A percentile compares a stretch with the other conserved stretches of the same genome.
These are phyloP conservation scores for Orientallactaga sibirica DNA, from an alignment of 2,797 vertebrate species.

Conservation along the genomic window DNA sequence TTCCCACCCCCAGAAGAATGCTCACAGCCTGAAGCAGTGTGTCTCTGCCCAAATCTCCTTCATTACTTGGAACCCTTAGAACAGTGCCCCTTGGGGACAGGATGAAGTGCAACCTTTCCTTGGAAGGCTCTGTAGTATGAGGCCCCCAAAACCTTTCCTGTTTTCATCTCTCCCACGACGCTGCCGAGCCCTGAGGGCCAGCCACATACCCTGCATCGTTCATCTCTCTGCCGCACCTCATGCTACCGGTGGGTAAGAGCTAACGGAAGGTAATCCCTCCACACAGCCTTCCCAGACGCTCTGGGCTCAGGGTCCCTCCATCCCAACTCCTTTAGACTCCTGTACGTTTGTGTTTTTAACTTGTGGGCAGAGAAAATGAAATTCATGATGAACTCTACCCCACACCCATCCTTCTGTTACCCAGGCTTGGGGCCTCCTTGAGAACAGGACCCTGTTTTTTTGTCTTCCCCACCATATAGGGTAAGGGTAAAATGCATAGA, in stretches of 20 bases:
- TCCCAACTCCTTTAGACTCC: background rate
- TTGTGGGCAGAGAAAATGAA: background rate
- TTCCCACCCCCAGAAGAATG: background rate
- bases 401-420: background rate
- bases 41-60: background rate
- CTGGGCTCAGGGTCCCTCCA: background rate
- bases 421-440: background rate
- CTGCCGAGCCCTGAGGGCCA: background rate
- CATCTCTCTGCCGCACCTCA: background rate
- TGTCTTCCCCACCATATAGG: background rate
- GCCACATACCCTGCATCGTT: background rate
- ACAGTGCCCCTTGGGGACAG: background rate
- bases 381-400: background rate
- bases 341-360: background rate
- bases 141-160: background rate
- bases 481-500: background rate
- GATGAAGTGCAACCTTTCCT: background rate
- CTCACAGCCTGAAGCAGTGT: no score
- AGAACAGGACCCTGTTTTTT: background rate
- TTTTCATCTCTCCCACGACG: fast-evolving
- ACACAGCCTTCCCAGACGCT: background rate
- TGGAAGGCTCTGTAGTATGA: background rate
- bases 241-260: background rate
- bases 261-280: background rate
- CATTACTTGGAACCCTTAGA: background rate